Percentiles rank a stretch among this genome's conserved stretches.
phyloP scores from a whole-genome alignment of 2,797 vertebrate species.

The Geotria australis region DNA sequence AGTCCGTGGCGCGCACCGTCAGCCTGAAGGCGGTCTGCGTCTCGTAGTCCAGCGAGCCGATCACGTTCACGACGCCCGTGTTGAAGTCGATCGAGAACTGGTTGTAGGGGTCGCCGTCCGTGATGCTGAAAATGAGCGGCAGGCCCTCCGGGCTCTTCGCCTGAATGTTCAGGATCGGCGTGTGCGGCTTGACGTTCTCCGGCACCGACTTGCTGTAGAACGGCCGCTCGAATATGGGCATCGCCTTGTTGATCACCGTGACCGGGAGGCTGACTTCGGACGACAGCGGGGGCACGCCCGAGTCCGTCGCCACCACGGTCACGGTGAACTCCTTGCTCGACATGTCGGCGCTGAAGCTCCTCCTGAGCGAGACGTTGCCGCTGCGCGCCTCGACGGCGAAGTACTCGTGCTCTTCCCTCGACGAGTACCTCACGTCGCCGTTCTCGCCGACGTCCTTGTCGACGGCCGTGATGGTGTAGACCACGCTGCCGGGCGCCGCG shows the following conservation, averaged over 20 bases:
- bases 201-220: conserved; percentile 84
- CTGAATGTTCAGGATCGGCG: conserved; percentile 61
- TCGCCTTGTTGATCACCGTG: conserved; percentile 65
- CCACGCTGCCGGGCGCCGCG: conserved; percentile 32
- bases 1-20: conserved; percentile 57
- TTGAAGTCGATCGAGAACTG: conserved; percentile 86
- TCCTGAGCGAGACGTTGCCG: conserved; percentile 54
- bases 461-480: conserved; percentile 43
- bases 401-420: conserved; percentile 43
- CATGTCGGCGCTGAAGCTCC: conserved; percentile 39
- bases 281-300: conserved; percentile 40
- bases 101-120: conserved; percentile 63
- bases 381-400: conserved; percentile 31
- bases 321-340: conserved; percentile 48
- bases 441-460: conserved; percentile 49
- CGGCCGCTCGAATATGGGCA: conserved; percentile 73
- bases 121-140: conserved; percentile 69
- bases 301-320: conserved; percentile 42
- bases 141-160: conserved; percentile 73
- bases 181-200: conserved; percentile 50
- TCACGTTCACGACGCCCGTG: conserved; percentile 59
- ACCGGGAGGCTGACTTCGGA: conserved; percentile 41
- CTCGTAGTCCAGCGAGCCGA: conserved; percentile 62
- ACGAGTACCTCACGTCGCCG: conserved; percentile 37
- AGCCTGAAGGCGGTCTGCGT: conserved; percentile 79